These are phyloP conservation scores for Rhinopomastus cyanomelas DNA, from an alignment of 2,113 vertebrate species.

Conservation along the genomic window DNA sequence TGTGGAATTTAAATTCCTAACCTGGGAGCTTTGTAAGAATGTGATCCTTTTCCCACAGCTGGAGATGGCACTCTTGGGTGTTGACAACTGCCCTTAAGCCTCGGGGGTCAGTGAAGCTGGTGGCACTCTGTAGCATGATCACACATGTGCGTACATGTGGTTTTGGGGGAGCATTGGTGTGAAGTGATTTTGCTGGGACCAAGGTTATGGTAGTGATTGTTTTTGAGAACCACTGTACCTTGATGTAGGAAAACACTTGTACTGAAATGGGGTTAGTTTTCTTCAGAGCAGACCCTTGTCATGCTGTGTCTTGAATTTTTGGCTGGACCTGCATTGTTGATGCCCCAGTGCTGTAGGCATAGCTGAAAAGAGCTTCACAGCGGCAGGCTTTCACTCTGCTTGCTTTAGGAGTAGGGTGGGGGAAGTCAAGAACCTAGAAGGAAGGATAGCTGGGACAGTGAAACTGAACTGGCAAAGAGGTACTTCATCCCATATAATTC, in stretches of 20 bases:
- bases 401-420: no score
- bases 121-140: neutral
- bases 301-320: neutral
- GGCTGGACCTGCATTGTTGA: neutral
- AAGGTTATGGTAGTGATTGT: neutral
- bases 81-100: neutral
- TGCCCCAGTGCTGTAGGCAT: neutral
- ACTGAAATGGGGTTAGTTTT: neutral
- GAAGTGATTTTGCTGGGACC: neutral
- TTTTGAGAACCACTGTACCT: neutral
- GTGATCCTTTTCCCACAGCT: neutral
- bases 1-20: neutral
- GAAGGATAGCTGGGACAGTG: neutral
- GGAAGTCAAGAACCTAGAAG: neutral
- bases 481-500: neutral
- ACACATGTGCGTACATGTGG: accelerated
- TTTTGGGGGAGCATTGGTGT: neutral
- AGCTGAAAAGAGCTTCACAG: neutral
- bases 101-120: neutral
- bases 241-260: neutral
- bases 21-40: neutral
- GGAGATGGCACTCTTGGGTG: neutral
- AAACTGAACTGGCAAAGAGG: neutral
- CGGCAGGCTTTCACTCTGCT: neutral
- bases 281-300: neutral